Evolutionary conservation across 2,113 vertebrate genomes (phyloP), one percentile per base, ranked within the genome.

Genomic region (Herpetotheres cachinnans): DNA sequence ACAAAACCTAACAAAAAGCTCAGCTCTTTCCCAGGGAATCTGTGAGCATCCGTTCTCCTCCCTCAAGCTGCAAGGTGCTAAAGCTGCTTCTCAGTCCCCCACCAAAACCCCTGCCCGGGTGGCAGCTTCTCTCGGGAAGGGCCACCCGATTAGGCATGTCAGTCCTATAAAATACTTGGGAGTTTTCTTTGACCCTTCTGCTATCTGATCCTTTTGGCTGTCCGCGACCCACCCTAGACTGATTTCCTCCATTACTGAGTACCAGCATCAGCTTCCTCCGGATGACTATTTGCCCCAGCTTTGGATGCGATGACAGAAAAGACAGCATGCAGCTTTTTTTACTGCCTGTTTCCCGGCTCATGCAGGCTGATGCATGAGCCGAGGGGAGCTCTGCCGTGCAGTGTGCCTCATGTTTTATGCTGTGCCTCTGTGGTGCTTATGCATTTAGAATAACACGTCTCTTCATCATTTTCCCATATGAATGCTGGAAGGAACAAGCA

Each of bases 131-230:
- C 61, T 82, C 19, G 72, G 65, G 34, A 76, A 67, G 38, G 36
- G 38, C 27, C 86, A 63, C 25, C 6, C 0, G 0, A 49, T 70
- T 32, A 49, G 11, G 42, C 5, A 4, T 3, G 13, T n/a, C 62
- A 76, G 14, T 47, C 44, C 34, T 38, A 7, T 38, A 19, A 38
- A 86, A 46, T 6, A 67, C 8, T 20, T 21, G 3, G 16, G 42
- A 66, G 26, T 56, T 47, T 47, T 29, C 65, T 85, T 69, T 78
- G 56, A 72, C 24, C 21, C 6, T 65, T 74, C 36, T 82, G 40
- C 47, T 82, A 4, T 67, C 70, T 88, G 49, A 76, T 55, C 47
- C 26, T 71, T 81, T 82, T 19, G 47, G 7, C 25, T 76, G 17
- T 29, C 59, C 15, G 3, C n/a, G 30, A 49, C 7, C 21, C 16